Percentiles rank a stretch among this genome's conserved stretches.
phyloP scores from a whole-genome alignment of 2,888 invertebrate genomes.

The Cryptus armator region DNA sequence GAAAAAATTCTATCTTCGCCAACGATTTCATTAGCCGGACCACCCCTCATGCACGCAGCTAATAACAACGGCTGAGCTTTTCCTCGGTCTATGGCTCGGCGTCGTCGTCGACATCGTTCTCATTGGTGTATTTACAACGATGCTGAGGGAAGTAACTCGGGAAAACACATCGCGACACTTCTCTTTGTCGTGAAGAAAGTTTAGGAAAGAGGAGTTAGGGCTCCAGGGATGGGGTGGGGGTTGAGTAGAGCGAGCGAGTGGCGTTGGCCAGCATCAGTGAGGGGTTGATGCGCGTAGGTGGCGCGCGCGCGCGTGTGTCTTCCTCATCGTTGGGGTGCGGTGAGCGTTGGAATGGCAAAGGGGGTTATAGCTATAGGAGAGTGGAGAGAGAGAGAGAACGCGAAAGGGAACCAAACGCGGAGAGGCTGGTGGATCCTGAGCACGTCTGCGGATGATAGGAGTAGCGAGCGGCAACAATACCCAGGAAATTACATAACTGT shows the following conservation, averaged over 20 bases:
- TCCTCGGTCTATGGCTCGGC: background rate
- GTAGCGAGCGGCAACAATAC: constrained; percentile 83
- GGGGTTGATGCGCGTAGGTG: constrained; percentile 41
- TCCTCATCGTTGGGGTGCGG: constrained; percentile 38
- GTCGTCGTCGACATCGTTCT: background rate
- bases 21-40: constrained; percentile 19
- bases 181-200: constrained; percentile 58
- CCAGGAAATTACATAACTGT: constrained; percentile 86
- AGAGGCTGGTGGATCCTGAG: constrained; percentile 75
- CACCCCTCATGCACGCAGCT: background rate
- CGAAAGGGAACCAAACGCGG: constrained; percentile 44
- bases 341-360: constrained; percentile 32
- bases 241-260: background rate
- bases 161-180: constrained; percentile 40
- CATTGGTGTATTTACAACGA: background rate
- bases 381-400: constrained; percentile 10
- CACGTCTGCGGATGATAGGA: constrained; percentile 82
- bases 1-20: background rate
- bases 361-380: constrained; percentile 40
- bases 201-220: constrained; percentile 53
- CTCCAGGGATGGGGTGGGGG: constrained; percentile 19
- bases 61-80: constrained; percentile 6
- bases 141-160: background rate
- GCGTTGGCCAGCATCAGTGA: background rate
- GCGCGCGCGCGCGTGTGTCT: constrained; percentile 54